Percentiles rank a stretch among this genome's conserved stretches.
Evolutionary conservation across 2,797 vertebrate species (phyloP).

Genomic region (Octomys mimax): DNA sequence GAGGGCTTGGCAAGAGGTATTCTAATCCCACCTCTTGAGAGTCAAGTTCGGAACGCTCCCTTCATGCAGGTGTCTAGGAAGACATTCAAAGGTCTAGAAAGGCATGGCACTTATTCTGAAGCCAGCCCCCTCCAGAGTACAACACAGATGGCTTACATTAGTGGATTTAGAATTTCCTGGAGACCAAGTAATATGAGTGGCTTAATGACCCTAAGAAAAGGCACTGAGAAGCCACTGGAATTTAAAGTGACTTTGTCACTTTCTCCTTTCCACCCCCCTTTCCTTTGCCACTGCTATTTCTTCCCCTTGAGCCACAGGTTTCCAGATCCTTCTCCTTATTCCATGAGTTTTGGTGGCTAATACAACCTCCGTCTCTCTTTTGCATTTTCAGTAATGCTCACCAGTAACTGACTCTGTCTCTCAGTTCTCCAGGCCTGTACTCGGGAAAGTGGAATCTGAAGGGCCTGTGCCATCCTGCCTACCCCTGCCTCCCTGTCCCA

Average conservation of each 20-base stretch:
- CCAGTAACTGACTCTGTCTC: not conserved
- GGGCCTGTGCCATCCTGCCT: not conserved
- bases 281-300: not conserved
- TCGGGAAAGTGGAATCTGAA: not conserved
- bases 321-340: not conserved
- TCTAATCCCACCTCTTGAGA: not conserved
- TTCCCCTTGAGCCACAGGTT: not conserved
- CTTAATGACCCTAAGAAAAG: not conserved
- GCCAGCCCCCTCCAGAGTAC: not conserved
- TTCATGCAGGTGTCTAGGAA: not conserved
- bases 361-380: not conserved
- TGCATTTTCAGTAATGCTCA: not conserved
- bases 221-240: not conserved
- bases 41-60: not conserved
- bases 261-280: not conserved
- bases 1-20: not conserved
- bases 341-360: not conserved
- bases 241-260: not conserved
- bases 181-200: not conserved
- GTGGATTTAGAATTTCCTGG: not conserved
- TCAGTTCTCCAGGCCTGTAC: not conserved
- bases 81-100: not conserved
- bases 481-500: not conserved
- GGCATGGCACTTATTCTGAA: not conserved
- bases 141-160: not conserved